Base-by-base conservation (phyloP, 2,797 vertebrate genomes). In the Manis javanica region DNA sequence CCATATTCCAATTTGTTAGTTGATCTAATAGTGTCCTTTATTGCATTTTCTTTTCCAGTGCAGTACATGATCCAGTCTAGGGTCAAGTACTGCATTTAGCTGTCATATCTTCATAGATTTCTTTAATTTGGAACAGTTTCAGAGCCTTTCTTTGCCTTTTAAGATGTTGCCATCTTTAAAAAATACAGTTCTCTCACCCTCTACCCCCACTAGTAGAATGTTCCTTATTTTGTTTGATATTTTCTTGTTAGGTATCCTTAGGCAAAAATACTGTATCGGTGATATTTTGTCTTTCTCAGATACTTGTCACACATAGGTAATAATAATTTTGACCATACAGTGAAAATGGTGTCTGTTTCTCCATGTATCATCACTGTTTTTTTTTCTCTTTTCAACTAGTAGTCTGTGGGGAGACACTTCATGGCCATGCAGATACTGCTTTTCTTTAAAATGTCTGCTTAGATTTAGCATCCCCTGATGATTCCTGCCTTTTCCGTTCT, bases 181-280 rank as follows among this genome's bases (percentile, higher is more conserved):
- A 75, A 63, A 77, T 69, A 78, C 6, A 66, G 21, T 64, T 66
- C 26, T 79, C 93, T n/a, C 42, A 46, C 37, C 46, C 46, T 69
- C 15, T 31, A 2, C 14, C 31, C 31, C 37, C 4, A 2, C 53
- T 13, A 26, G 13, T 63, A 84, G 24, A 84, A 92, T 42, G 4
- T 72, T 85, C 21, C 19, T 75, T 31, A 75, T 91, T 68, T 68
- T 68, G n/a, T 64, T 96, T 66, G 64, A 90, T 66, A 26, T 90
- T 89, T 75, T 85, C 18, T 74, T 93, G 29, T 72, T 85, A 55
- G 23, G 13, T 61, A n/a, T 85, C 61, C 49, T 74, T 63, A 71
- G 69, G 53, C 61, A 87, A 95, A 46, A 90, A 69, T 82, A 49
- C 10, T 42, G 1, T 34, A 23, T 68, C 16, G 51, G 14, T 59